Evolutionary conservation across 2,888 invertebrate species (phyloP).

Genomic region (Meta bourneti): DNA sequence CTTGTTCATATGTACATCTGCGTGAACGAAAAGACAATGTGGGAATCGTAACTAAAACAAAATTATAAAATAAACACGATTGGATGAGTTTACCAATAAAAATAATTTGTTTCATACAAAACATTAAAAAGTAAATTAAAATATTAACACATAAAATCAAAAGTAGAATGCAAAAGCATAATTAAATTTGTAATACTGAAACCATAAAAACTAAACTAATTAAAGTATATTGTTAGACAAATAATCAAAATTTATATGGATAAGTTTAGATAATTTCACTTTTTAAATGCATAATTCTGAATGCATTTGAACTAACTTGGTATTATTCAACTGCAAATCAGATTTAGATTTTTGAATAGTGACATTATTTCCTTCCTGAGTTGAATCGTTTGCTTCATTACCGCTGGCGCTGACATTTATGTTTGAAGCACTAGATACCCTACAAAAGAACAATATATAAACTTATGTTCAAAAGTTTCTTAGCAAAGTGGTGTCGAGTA

Average conservation of each 20-base stretch:
- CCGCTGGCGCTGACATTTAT: slow-evolving; percentile 38
- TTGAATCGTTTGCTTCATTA: background rate
- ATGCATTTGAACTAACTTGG: slow-evolving; percentile 31
- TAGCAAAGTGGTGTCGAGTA: too few relatives aligned
- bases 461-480: too few relatives aligned
- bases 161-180: too few relatives aligned
- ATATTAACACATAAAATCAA: background rate
- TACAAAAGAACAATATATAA: background rate
- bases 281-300: background rate
- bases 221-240: too few relatives aligned
- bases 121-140: background rate
- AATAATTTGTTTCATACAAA: too few relatives aligned
- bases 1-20: too few relatives aligned
- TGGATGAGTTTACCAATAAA: too few relatives aligned
- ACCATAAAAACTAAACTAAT: too few relatives aligned
- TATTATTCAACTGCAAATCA: slow-evolving; percentile 50
- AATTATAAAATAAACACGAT: too few relatives aligned
- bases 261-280: background rate
- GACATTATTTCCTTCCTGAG: slow-evolving; percentile 1
- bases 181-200: too few relatives aligned
- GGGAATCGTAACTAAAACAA: too few relatives aligned
- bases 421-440: slow-evolving; percentile 49
- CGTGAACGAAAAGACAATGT: too few relatives aligned
- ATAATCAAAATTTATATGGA: background rate
- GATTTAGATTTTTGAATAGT: slow-evolving; percentile 65